These are phyloP conservation scores for Hydractinia echinata DNA, from an alignment of 30 jellyfish, hydroid and myxozoan species.

Conservation along the genomic window DNA sequence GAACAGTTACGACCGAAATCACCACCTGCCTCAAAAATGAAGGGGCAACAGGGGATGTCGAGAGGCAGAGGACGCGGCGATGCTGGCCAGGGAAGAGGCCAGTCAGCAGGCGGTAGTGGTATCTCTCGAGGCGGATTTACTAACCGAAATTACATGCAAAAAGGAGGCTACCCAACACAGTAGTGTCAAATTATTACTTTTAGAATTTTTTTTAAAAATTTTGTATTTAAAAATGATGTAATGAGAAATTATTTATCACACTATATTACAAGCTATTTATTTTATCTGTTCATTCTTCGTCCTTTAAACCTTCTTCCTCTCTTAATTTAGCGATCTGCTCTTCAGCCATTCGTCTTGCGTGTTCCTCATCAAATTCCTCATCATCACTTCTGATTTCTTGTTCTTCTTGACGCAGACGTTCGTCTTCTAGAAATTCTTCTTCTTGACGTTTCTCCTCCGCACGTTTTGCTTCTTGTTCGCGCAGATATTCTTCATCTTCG, in stretches of 20 bases:
- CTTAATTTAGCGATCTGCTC: neutral
- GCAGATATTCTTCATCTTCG: slow-evolving; percentile 14
- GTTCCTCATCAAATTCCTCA: slow-evolving; percentile 18
- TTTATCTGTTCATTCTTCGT: neutral
- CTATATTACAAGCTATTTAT: too few species aligned
- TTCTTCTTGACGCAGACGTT: neutral
- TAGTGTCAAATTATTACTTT: neutral
- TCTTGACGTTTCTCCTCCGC: slow-evolving; percentile 2
- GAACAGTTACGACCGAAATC: slow-evolving; percentile 98
- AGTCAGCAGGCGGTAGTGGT: slow-evolving; percentile 28
- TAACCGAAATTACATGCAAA: slow-evolving; percentile 17
- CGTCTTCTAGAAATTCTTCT: slow-evolving; percentile 15
- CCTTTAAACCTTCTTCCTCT: neutral
- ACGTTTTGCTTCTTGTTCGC: neutral
- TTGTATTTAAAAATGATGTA: too few species aligned
- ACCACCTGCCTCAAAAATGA: slow-evolving; percentile 76
- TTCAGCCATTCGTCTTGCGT: slow-evolving; percentile 12
- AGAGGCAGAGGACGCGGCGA: slow-evolving; percentile 71
- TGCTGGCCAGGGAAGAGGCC: slow-evolving; percentile 66
- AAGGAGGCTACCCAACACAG: neutral
- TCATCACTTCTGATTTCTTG: neutral
- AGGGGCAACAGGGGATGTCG: slow-evolving; percentile 29
- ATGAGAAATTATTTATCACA: too few species aligned
- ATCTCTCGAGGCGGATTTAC: slow-evolving; percentile 26
- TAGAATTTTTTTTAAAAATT: neutral